Conservation (phyloP, 2,113 vertebrate species). For the Leptobrachium leishanense region DNA sequence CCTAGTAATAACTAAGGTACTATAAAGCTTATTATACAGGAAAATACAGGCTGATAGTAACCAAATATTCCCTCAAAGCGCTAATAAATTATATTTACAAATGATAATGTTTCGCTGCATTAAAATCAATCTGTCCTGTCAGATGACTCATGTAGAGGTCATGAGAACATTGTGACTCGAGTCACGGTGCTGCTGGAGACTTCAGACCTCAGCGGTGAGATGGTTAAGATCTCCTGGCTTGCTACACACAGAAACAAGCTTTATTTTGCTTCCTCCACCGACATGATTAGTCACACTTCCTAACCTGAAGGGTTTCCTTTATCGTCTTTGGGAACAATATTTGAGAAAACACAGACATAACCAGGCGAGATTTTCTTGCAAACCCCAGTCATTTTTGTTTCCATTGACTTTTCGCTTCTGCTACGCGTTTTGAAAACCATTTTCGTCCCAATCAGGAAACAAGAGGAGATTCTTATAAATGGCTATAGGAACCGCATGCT, state of each 20-base stretch:
- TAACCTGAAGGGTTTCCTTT: constrained; percentile 21
- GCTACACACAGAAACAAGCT: constrained; percentile 2
- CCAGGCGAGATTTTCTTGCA: background rate
- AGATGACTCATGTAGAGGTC: no score
- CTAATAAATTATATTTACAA: no score
- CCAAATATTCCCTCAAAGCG: no score
- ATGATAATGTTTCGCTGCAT: no score
- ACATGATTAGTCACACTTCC: constrained; percentile 38
- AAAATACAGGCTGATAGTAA: no score
- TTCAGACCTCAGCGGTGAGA: background rate
- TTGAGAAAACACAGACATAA: constrained; percentile 14
- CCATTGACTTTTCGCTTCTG: constrained; percentile 14
- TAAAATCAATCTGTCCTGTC: no score
- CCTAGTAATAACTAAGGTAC: no score
- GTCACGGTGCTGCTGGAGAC: no score
- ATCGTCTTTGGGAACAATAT: constrained; percentile 23
- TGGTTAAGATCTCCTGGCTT: constrained; percentile 18
- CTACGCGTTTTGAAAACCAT: constrained; percentile 2
- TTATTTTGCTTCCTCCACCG: constrained; percentile 21
- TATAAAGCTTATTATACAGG: no score
- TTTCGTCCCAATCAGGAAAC: background rate
- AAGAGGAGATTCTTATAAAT: background rate
- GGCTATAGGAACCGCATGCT: no score
- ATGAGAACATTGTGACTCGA: no score
- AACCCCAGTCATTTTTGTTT: background rate